Evolutionary conservation across 2,797 vertebrate species (phyloP), one percentile per base, ranked within the genome.

Genomic region (Phylloscopus collybita): DNA sequence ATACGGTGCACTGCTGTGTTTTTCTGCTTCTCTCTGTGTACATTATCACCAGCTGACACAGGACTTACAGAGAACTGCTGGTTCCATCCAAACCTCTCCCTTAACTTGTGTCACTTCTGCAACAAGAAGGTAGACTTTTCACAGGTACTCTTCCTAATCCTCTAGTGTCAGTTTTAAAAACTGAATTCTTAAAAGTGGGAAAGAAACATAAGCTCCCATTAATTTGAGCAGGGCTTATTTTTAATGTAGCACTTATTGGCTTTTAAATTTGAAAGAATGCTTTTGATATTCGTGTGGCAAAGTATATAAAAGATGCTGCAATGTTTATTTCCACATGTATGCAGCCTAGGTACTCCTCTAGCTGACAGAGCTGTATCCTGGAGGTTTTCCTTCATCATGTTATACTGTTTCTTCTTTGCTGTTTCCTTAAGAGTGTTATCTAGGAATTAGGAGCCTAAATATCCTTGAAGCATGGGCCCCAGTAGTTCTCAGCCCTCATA

Each of bases 1-100:
- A 6, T 25, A 19, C 0, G 0, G 14, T 22, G 14, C 17, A 72
- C 2, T 23, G 2, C 13, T 80, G 25, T 36, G 15, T 4, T 66
- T 80, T 84, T 62, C 38, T 79, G 21, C 15, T 85, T 80, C 23
- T 69, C 45, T 72, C 17, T 69, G 10, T 27, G 18, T 22, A 6
- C 23, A 10, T 34, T 78, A 74, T n/a, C 27, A 74, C 4, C n/a
- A 51, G 13, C 13, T 60, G 22, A 45, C 66, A 62, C 26, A 47
- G 4, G 25, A 62, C 9, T 85, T 88, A 60, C 0, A 1, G 25
- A 56, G 20, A 0, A 1, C 26, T 85, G 21, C 32, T 29, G 12
- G 3, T 26, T 91, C 36, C 40, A 87, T 32, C 19, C 23, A 54
- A 64, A 5, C 7, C 7, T 49, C 18, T 61, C 16, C 88, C 47